Conservation (phyloP, 1,140 invertebrate species). For the Myzus persicae region DNA sequence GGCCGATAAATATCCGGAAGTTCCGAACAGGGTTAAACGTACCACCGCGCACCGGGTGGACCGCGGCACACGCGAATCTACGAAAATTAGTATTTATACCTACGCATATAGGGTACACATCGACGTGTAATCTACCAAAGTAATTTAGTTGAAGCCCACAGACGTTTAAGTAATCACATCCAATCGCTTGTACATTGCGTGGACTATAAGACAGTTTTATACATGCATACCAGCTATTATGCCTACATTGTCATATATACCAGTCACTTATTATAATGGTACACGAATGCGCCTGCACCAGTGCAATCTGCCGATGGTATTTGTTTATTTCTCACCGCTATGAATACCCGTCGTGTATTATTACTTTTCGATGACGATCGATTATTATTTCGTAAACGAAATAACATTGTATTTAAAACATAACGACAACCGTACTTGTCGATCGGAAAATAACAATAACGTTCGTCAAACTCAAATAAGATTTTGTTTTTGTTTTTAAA, state of each 20-base stretch:
- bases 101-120: background rate
- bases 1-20: conserved; percentile 38
- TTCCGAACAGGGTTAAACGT: background rate
- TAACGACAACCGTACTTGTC: background rate
- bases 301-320: background rate
- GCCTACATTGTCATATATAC: too few relatives aligned
- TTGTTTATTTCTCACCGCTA: background rate
- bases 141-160: background rate
- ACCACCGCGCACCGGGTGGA: background rate
- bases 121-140: background rate
- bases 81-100: background rate
- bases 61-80: conserved; percentile 1
- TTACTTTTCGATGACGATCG: background rate
- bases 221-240: background rate
- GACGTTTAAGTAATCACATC: background rate
- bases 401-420: background rate
- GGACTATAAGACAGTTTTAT: background rate
- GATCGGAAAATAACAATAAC: background rate
- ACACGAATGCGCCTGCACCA: background rate
- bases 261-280: background rate
- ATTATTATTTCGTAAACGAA: background rate
- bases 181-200: background rate
- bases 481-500: background rate
- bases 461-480: background rate
- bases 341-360: background rate